A percentile compares a stretch with the other conserved stretches of the same genome.
Conservation (phyloP, 1,140 invertebrate species). For the Solen grandis region DNA sequence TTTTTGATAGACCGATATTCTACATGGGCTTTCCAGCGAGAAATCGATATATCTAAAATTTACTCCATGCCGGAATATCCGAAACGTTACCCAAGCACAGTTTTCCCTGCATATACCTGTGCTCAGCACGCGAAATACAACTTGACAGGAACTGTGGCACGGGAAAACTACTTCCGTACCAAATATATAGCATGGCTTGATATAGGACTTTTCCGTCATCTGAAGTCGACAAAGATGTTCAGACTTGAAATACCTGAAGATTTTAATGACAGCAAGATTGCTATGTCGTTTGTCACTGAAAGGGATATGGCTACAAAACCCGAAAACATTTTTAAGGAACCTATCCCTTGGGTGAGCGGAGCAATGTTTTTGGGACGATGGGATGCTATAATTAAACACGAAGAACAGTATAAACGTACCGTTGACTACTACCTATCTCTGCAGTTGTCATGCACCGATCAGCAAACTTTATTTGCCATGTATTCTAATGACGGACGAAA, state of each 20-base stretch:
- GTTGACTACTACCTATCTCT: constrained; percentile 62
- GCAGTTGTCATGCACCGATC: constrained; percentile 70
- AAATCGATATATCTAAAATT: constrained; percentile 59
- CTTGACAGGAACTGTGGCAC: constrained; percentile 47
- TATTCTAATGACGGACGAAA: constrained; percentile 58
- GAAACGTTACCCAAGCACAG: constrained; percentile 61
- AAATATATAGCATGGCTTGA: constrained; percentile 69
- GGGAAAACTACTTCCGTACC: constrained; percentile 57
- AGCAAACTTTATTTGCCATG: constrained; percentile 72
- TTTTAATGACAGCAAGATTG: constrained; percentile 59
- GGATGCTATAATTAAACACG: constrained; percentile 57
- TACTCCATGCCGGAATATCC: constrained; percentile 59
- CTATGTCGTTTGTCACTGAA: constrained; percentile 50
- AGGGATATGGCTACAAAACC: background rate
- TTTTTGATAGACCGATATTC: constrained; percentile 44
- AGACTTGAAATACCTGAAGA: constrained; percentile 50
- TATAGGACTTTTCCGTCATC: constrained; percentile 66
- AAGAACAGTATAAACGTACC: constrained; percentile 61
- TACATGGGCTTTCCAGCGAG: constrained; percentile 63
- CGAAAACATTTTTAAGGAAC: constrained; percentile 57
- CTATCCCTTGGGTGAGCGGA: constrained; percentile 59
- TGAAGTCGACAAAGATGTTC: constrained; percentile 34
- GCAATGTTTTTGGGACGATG: constrained; percentile 55
- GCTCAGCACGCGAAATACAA: constrained; percentile 68
- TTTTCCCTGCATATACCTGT: constrained; percentile 62